Conservation (phyloP, 2,797 vertebrate genomes). For the Ciconia nigra region DNA sequence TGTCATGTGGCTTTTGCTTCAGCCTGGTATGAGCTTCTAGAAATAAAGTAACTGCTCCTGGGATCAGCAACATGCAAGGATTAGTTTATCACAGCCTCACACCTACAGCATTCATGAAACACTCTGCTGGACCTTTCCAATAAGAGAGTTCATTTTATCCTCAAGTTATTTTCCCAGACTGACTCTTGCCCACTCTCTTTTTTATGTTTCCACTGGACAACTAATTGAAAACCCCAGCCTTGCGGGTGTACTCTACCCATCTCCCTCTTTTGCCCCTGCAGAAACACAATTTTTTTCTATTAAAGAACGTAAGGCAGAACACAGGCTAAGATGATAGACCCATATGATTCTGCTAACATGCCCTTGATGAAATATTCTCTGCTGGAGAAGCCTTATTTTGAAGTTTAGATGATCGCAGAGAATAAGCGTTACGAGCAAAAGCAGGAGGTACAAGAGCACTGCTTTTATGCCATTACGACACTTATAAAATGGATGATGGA, state of each 20-base stretch:
- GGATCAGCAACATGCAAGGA: background rate
- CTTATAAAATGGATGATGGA: background rate
- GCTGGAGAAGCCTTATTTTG: background rate
- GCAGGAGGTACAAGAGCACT: background rate
- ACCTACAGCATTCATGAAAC: background rate
- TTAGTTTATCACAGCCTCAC: background rate
- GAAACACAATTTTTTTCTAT: background rate
- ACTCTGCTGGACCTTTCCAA: background rate
- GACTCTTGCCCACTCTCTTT: background rate
- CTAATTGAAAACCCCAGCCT: background rate
- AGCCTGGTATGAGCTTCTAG: background rate
- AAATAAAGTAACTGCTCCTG: background rate
- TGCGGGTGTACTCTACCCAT: background rate
- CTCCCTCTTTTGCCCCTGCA: background rate
- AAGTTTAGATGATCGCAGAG: background rate
- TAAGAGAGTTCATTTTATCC: background rate
- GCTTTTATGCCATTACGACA: background rate
- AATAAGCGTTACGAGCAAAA: background rate
- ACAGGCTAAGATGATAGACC: background rate
- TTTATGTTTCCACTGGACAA: background rate
- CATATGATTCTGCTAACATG: background rate
- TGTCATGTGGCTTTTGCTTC: background rate
- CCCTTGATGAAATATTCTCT: background rate
- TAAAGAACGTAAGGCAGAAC: background rate
- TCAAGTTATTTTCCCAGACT: background rate